Base-by-base conservation (phyloP, 2,113 vertebrate genomes). In the Suncus etruscus region DNA sequence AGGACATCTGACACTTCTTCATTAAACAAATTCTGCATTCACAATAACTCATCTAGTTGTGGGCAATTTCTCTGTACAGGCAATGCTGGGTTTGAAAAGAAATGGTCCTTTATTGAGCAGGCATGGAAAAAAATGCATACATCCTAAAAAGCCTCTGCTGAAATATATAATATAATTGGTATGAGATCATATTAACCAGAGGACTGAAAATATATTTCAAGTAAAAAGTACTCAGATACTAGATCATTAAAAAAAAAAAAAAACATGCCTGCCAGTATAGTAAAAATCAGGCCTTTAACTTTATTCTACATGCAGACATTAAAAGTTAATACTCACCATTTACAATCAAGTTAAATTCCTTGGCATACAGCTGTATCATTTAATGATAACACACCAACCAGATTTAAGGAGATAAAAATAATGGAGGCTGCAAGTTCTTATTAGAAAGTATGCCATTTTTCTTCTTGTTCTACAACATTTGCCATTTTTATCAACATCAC, bases 151-250 rank as follows among this genome's bases (percentile, higher is more conserved):
- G 51, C 51, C 65, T 96, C 92, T 94, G 78, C 51, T 97, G 91
- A 96, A 94, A 91, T 95, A 94, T 94, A 91, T 92, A 94, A 83
- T 85, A 45, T 95, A 94, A 95, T 79, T 95, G 90, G 96, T 94
- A 95, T 86, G 93, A 95, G 77, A 65, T 91, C 96, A 96, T 97
- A 94, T 94, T 90, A 96, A 96, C 86, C 96, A 73, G 89, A 95
- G 95, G 83, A 96, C 91, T 84, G 87, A 90, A 96, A 94, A 68
- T 51, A 94, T 94, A 96, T 90, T 97, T 95, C 78, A 96, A 97
- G 83, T 84, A 90, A 97, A 95, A 93, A 95, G 82, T 81, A 96
- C 45, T 91, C 92, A 91, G 93, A 96, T 91, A 32, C 12, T 31
- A 78, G 22, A 87, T 14, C 48, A 68, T 90, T 86, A 83, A 79